These are phyloP conservation scores for Aotus griseimembra DNA, from an alignment of 2,797 vertebrate species.

Conservation along the genomic window DNA sequence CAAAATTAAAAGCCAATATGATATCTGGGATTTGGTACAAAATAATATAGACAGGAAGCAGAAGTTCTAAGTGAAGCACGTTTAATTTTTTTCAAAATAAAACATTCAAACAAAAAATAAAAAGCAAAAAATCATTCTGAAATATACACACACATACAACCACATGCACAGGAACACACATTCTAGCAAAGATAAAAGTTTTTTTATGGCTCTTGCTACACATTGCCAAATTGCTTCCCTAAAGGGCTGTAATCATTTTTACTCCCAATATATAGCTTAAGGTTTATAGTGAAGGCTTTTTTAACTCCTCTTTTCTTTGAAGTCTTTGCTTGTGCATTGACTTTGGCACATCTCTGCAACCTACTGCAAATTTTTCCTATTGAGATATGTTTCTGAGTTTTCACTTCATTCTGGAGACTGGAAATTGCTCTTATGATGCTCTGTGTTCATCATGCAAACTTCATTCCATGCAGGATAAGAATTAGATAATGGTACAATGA, in stretches of 20 bases:
- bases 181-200: not conserved
- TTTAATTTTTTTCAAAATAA: not conserved
- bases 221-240: not conserved
- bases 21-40: not conserved
- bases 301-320: not conserved
- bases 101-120: constrained; percentile 7
- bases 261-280: not conserved
- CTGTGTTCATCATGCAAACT: not conserved
- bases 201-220: not conserved
- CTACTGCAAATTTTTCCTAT: not conserved
- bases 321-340: not conserved
- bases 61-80: not conserved
- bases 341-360: not conserved
- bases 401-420: not conserved
- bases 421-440: not conserved
- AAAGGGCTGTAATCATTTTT: not conserved
- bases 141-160: not conserved
- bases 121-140: not conserved
- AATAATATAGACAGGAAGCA: not conserved
- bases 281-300: constrained; percentile 2
- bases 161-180: not conserved
- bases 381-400: not conserved
- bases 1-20: not conserved
- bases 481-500: not conserved
- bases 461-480: not conserved